Base-by-base conservation (phyloP, 2,113 vertebrate genomes). In the Syrrhaptes paradoxus region DNA sequence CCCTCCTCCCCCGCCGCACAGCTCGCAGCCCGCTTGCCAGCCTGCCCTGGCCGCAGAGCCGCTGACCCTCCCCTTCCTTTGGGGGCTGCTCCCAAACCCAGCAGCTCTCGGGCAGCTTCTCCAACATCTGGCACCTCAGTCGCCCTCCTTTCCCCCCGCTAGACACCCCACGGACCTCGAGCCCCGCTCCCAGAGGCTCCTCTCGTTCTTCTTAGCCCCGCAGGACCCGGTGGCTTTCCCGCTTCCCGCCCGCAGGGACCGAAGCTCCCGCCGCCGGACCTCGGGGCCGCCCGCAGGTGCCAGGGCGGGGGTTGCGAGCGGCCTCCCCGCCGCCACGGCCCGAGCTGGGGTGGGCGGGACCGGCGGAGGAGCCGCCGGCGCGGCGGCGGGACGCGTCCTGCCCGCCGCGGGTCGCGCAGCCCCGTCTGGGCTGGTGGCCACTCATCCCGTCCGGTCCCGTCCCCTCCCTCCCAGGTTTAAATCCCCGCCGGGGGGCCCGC, bases 401-500 rank as follows among this genome's bases (percentile, higher is more conserved):
- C 87, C 79, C 52, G 84, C 59, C 43, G 41, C 49, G 67, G 46
- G 61, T 89, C 89, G 77, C 85, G 76, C 85, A 91, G 76, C 59
- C 45, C 85, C 46, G 80, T 38, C 59, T 65, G 72, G 55, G 72
- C 71, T 8, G 71, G 34, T 17, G 85, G 36, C 59, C 58, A 28
- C 74, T 57, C 62, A 49, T 6, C 70, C 62, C 49, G 68, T 28
- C 55, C 52, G 15, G 36, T 28, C 28, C 68, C 36, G 61, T 25
- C 63, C 63, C 51, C 70, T 63, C 72, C 90, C 82, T 87, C 62
- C 83, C 83, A 9, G 62, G 89, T 95, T 94, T 94, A 94, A 92
- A 95, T 65, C 85, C 85, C 85, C 76, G 94, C 81, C 36, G 85
- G 66, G 92, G 66, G 85, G 54, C 85, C 91, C 81, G 71, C 87